Evolutionary conservation across 2,113 vertebrate species (phyloP), one percentile per base, ranked within the genome.

Genomic region (Syrrhaptes paradoxus): DNA sequence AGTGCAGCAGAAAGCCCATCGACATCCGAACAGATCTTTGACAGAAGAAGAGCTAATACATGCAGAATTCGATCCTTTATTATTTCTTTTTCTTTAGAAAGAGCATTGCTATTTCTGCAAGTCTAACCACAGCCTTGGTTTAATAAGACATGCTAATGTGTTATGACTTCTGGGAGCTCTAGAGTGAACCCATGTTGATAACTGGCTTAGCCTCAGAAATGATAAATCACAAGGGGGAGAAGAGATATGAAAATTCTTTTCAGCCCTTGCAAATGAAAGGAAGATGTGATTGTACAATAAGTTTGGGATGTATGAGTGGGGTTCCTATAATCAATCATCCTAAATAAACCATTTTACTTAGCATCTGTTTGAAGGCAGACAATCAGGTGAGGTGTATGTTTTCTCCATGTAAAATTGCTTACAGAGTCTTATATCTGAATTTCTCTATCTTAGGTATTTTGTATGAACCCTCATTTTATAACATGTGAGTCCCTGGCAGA

Each of bases 101-200:
- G 65, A 95, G 29, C 17, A 1, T 51, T 75, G 86, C 38, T 95
- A n/a, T 92, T 93, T 87, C 95, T 96, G 85, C 75, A 77, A 78
- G 83, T 96, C 95, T 93, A 97, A 95, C 72, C 92, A 77, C 86
- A 91, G 96, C 91, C 81, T 78, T 82, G 95, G 97, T 97, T 98
- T 98, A 98, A 98, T 98, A 98, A 98, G 96, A 91, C 92, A 96
- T 97, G 95, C 97, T 97, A 97, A 98, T 97, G 88, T 93, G 82
- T 94, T 97, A 96, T 96, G 97, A 98, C 94, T 93, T 96, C 76
- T 97, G 89, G 93, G 96, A 98, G 92, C 96, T 97, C 97, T 96
- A 89, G 95, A 96, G 96, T 94, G 92, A 98, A 97, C 95, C 97
- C 72, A 87, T 97, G 97, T 90, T 97, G 97, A 97, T 97, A 98